Evolutionary conservation across 1,140 invertebrate genomes (phyloP), one percentile per base, ranked within the genome.

Genomic region (Homarus americanus): DNA sequence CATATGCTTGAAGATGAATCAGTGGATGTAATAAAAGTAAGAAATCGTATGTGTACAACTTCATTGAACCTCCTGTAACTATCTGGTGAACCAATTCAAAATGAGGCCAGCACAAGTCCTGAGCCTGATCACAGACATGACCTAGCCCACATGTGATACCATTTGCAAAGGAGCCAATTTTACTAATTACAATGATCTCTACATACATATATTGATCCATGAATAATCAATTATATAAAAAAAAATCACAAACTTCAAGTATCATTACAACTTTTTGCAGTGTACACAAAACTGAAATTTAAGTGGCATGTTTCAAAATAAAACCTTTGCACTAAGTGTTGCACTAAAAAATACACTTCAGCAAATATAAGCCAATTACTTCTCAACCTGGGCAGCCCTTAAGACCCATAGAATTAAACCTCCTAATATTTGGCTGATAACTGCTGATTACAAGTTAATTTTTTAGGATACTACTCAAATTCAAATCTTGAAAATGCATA

Each of bases 1-100:
- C 32, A 9, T 69, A 32, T 69, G 58, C 4, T 63, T 63, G 58
- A 69, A 32, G 63, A 69, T 69, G 63, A 69, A 69, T 80, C 44
- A 80, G 24, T 84, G 82, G 82, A 84, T 84, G 63, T 72, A 84
- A 84, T 84, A 84, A 84, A 83, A 84, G 36, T 72, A 84, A 40
- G 66, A 84, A 84, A 69, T 40, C 38, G 41, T 44, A 58, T 84
- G 80, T 82, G 63, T 84, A 72, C 63, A 84, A 40, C 66, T 84
- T 84, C 82, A 84, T 84, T 84, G 49, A 84, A 41, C 82, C 63
- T 84, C 53, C 20, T 36, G 38, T 28, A 72, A n/a, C 82, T n/a
- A n/a, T 83, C 34, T 83, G 53, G 28, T 40, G 63, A 84, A 66
- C 36, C 34, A 40, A 41, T 36, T 83, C 28, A 28, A 12, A 32